Evolutionary conservation across 1,140 invertebrate genomes (phyloP), one percentile per base, ranked within the genome.

Genomic region (Stratiolaelaps scimitus): DNA sequence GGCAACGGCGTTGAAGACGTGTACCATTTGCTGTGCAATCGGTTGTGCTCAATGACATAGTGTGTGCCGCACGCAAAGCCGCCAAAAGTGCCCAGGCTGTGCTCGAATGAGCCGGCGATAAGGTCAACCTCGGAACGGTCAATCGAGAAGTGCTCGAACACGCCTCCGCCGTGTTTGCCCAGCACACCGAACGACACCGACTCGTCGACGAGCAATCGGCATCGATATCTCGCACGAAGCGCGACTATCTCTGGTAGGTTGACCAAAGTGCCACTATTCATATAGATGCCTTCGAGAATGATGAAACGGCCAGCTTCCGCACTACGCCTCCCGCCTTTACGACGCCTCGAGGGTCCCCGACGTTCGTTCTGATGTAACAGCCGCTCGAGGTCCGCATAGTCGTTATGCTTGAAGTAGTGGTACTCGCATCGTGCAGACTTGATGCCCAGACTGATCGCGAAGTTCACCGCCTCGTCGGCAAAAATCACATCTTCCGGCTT

Each of bases 1-100:
- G 94, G 92, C 46, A 91, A 75, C 0, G 93, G 97, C 10, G 94
- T 94, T 7, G 93, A 97, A 75, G 98, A 98, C 75, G 93, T 97
- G 74, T 98, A 98, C 1, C 87, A 87, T 78, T 80, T 74, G 10
- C 81, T 81, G 65, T 77, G 78, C 43, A 81, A 70, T 47, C 78
- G 73, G 74, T 98, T 94, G 77, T 98, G 94, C 73, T 97, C 92
- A 23, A 97, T 85, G 56, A 98, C 86, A 75, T 87, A 98, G 64
- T 89, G 85, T 7, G 89, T 85, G 7, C 94, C 94, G 40, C 86
- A 85, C 73, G 91, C 94, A 76, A 98, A 97, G 0, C 94, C 94
- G 13, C 94, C 94, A 72, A 91, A 85, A 4, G 86, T 85, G n/a
- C 83, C 87, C 70, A 94, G 79, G 1, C 89, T 82, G 72, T 84